Evolutionary conservation across 2,113 vertebrate species (phyloP), one percentile per base, ranked within the genome.

Genomic region (Neodontobutis hainanensis): DNA sequence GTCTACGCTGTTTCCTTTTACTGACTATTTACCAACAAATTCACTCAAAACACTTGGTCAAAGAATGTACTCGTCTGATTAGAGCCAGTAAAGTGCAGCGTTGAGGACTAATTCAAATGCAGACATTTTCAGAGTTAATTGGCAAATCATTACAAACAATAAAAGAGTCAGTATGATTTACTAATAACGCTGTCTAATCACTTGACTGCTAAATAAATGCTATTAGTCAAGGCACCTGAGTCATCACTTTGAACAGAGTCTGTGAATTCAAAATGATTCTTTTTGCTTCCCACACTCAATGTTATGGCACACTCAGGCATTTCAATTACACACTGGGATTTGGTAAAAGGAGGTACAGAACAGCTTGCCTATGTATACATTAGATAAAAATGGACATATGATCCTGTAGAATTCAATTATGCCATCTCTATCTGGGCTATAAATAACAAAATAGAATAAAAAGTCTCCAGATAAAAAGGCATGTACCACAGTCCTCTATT

Each of bases 261-360:
- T 53, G 73, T 40, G 43, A 70, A 77, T 83, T 85, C 43, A 71
- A 78, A 85, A 82, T 9, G 71, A 68, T 80, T 65, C 73, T 72
- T 73, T 47, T 72, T 74, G 61, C 81, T 77, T 73, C 75, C 76
- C 61, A 82, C 85, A 77, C 74, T 74, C 79, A 81, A 78, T 76
- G 50, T 74, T 83, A 84, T 81, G 65, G 64, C 69, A 69, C 53
- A 75, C 73, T 87, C 63, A 0, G 77, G 75, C 70, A 73, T 78
- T 79, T 80, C 75, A 83, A 84, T 84, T 78, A 88, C 85, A 67
- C 79, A 73, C 78, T 77, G 72, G 64, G 70, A 81, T 78, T 36
- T 63, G 64, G 48, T 65, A 55, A 71, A 64, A 72, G 73, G 76
- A 82, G 48, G 48, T 9, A 27, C 38, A 35, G 62, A 49, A 65